Conservation (phyloP, 2,113 vertebrate species). For the Platysteira castanea region DNA sequence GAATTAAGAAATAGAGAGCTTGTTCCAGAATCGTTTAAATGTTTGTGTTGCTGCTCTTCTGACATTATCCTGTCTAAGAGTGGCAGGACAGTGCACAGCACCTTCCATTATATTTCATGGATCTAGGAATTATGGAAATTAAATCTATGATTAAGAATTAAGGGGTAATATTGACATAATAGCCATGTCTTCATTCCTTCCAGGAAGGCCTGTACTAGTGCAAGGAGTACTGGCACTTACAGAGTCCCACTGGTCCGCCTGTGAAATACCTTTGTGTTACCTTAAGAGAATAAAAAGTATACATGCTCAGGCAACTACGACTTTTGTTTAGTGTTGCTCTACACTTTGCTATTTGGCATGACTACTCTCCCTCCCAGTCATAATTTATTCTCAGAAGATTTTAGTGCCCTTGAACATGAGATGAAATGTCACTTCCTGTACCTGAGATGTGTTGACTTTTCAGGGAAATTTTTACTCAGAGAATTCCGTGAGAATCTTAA, state of each 20-base stretch:
- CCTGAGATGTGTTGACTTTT: constrained; percentile 24
- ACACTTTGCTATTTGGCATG: neutral
- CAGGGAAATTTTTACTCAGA: constrained; percentile 29
- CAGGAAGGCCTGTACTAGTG: neutral
- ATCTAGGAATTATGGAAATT: neutral
- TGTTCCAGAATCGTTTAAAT: neutral
- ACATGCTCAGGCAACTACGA: neutral
- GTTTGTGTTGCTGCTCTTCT: neutral
- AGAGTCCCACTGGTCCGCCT: neutral
- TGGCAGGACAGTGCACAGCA: neutral
- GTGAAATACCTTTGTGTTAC: neutral
- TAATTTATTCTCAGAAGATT: constrained; percentile 51
- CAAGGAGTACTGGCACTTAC: neutral
- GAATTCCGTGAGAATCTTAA: constrained; percentile 13
- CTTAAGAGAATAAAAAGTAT: neutral
- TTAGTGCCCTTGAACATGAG: constrained; percentile 53
- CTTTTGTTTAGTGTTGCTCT: neutral
- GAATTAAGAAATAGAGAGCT: neutral
- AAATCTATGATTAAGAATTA: neutral
- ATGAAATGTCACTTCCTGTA: constrained; percentile 14
- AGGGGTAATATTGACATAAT: neutral
- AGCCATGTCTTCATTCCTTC: neutral
- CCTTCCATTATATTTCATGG: neutral
- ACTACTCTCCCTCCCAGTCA: neutral
- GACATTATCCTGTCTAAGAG: neutral